phyloP scores from a whole-genome alignment of 2,797 vertebrate species.

The Champsocephalus gunnari region DNA sequence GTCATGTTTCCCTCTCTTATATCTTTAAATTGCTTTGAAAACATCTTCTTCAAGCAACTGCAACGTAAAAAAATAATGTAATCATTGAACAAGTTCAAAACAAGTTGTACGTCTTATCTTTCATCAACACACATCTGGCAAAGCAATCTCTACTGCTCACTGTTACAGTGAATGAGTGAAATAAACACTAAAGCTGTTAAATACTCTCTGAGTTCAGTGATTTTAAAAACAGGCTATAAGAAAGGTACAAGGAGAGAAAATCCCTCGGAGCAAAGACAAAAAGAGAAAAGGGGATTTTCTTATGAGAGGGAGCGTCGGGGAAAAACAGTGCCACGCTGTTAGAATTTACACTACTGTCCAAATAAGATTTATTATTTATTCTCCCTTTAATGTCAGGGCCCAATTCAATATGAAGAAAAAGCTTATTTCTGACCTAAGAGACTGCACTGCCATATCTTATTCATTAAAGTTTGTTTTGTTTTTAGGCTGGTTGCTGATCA shows the following conservation, averaged over 20 bases:
- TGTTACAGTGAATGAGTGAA: neutral
- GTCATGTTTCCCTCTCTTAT: too few relatives aligned
- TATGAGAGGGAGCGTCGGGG: neutral
- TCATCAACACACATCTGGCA: neutral
- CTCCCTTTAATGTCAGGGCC: slow-evolving; percentile 57
- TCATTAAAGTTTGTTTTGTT: slow-evolving; percentile 48
- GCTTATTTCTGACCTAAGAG: slow-evolving; percentile 52
- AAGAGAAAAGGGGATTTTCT: slow-evolving; percentile 17
- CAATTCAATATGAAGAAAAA: slow-evolving; percentile 46
- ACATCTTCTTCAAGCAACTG: too few relatives aligned
- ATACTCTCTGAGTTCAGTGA: neutral
- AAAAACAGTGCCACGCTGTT: slow-evolving; percentile 35
- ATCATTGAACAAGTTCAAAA: neutral
- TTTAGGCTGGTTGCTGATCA: slow-evolving; percentile 11
- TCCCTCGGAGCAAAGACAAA: slow-evolving; percentile 13
- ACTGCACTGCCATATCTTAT: slow-evolving; percentile 55
- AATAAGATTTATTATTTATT: slow-evolving; percentile 72
- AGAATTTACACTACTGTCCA: slow-evolving; percentile 66
- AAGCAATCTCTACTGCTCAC: neutral
- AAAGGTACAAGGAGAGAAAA: slow-evolving; percentile 17
- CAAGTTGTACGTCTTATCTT: neutral
- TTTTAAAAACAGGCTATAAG: slow-evolving; percentile 2
- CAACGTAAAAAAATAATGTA: too few relatives aligned
- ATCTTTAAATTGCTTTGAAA: too few relatives aligned
- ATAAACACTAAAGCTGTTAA: neutral